phyloP scores from a whole-genome alignment of 2,797 vertebrate species.

The Syngnathus acus region DNA sequence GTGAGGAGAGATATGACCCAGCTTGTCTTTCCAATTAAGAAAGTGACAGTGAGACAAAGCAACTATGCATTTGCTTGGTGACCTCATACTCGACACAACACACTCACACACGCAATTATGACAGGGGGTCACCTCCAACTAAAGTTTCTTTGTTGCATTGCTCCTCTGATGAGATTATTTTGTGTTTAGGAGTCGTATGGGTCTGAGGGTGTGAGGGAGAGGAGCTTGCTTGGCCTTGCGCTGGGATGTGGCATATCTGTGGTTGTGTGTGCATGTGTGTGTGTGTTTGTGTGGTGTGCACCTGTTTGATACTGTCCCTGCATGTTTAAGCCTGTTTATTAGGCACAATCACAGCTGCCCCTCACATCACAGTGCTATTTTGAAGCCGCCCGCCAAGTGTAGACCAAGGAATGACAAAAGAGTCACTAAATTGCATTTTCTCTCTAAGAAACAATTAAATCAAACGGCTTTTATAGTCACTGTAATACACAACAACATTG shows the following conservation, averaged over 20 bases:
- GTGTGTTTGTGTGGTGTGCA: conserved; percentile 23
- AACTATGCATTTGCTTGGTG: conserved; percentile 44
- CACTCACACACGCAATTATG: conserved; percentile 38
- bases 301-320: conserved; percentile 43
- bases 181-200: conserved; percentile 35
- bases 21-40: conserved; percentile 53
- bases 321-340: conserved; percentile 38
- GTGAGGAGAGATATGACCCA: conserved; percentile 29
- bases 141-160: conserved; percentile 22
- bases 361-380: conserved; percentile 45
- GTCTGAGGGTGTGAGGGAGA: conserved; percentile 38
- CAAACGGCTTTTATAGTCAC: neutral
- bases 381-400: conserved; percentile 11
- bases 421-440: conserved; percentile 15
- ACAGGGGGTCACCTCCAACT: conserved; percentile 26
- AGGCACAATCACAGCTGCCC: conserved; percentile 35
- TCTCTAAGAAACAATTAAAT: neutral
- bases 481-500: conserved; percentile 3
- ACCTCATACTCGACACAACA: conserved; percentile 53
- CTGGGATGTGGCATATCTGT: conserved; percentile 40
- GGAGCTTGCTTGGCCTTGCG: conserved; percentile 30
- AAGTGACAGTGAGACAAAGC: conserved; percentile 57
- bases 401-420: conserved; percentile 3
- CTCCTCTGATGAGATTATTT: conserved; percentile 35
- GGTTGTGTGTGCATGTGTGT: conserved; percentile 21